phyloP scores from a whole-genome alignment of 2,797 vertebrate genomes.

The Cygnus olor region DNA sequence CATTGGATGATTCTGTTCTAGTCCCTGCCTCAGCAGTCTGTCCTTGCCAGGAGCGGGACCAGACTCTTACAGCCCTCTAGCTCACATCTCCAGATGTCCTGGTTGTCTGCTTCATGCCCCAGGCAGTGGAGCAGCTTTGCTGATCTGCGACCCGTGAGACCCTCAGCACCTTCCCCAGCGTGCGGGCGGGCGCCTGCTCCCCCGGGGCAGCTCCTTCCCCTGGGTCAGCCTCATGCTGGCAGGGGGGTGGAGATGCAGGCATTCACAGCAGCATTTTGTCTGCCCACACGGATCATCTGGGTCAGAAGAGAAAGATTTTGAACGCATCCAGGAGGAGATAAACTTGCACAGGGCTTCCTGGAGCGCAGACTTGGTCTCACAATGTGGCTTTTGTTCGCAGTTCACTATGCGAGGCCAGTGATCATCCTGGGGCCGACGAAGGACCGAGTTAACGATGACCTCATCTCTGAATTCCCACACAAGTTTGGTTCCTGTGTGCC shows the following conservation, averaged over 20 bases:
- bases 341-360: fast-evolving
- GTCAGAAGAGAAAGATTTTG: background rate
- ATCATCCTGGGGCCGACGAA: constrained; percentile 98
- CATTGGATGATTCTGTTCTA: background rate
- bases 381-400: constrained; percentile 71
- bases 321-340: background rate
- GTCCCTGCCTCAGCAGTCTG: background rate
- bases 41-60: background rate
- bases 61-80: background rate
- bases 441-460: constrained; percentile 96
- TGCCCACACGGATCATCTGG: fast-evolving
- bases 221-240: background rate
- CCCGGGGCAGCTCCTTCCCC: background rate
- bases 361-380: background rate
- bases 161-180: fast-evolving
- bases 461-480: constrained; percentile 98
- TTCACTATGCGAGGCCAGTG: constrained; percentile 97
- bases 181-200: no score
- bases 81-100: background rate
- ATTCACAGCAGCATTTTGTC: background rate
- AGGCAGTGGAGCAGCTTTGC: background rate
- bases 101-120: background rate
- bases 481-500: constrained; percentile 99
- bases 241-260: background rate
- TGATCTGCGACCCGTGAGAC: fast-evolving